A percentile compares a stretch with the other conserved stretches of the same genome.
Evolutionary conservation across 2,888 invertebrate genomes (phyloP).

Genomic region (Apodemia hepburni): DNA sequence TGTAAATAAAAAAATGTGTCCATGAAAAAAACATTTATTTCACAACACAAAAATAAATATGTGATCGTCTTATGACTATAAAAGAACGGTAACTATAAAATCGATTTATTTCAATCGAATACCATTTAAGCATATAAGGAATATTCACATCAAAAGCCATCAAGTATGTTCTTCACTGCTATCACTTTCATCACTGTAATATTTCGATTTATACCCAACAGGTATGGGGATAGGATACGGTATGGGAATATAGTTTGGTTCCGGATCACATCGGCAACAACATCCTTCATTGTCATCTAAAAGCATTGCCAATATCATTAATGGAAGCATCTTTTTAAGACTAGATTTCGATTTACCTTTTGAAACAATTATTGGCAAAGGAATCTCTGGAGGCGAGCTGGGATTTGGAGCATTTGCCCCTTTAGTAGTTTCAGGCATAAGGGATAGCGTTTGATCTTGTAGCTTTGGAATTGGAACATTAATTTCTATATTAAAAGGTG

Average conservation of each 20-base stretch:
- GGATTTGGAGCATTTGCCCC: conserved; percentile 18
- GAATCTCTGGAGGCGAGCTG: conserved; percentile 24
- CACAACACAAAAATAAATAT: conserved; percentile 1
- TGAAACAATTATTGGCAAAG: conserved; percentile 37
- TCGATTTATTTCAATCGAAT: not conserved
- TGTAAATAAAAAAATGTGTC: no score
- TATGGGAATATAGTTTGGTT: conserved; percentile 36
- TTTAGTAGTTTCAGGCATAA: conserved; percentile 33
- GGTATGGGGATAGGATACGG: conserved; percentile 52
- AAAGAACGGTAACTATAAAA: not conserved
- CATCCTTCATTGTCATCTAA: conserved; percentile 36
- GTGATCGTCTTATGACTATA: not conserved
- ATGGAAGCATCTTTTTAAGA: conserved; percentile 43
- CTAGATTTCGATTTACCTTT: conserved; percentile 39
- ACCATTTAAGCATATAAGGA: not conserved
- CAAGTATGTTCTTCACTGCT: conserved; percentile 18
- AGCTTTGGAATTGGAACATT: conserved; percentile 42
- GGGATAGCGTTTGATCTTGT: conserved; percentile 40
- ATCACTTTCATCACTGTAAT: conserved; percentile 25
- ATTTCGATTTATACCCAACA: conserved; percentile 40
- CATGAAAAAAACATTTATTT: not conserved
- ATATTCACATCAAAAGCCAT: not conserved
- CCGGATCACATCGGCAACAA: conserved; percentile 35
- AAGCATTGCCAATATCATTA: conserved; percentile 44
- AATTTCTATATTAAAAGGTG: conserved; percentile 48